These are phyloP conservation scores for Monopterus albus DNA, from an alignment of 2,113 vertebrate species.

Conservation along the genomic window DNA sequence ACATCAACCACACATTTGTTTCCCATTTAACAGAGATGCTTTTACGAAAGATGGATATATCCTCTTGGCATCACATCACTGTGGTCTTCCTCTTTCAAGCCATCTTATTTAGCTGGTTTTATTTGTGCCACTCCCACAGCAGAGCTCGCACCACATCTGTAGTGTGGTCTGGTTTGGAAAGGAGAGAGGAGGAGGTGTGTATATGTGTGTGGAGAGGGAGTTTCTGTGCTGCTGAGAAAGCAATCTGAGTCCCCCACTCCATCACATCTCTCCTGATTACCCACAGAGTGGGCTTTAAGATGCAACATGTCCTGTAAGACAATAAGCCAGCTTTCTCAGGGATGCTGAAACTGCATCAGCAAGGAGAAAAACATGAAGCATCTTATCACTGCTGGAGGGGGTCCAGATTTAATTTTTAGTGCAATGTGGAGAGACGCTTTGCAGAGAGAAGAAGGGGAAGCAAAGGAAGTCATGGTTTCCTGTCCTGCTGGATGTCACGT, in stretches of 20 bases:
- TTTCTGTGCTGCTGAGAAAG: conserved; percentile 5
- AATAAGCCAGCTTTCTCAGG: background rate
- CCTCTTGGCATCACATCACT: conserved; percentile 39
- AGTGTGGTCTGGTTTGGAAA: conserved; percentile 47
- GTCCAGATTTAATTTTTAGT: background rate
- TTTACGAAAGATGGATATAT: conserved; percentile 69
- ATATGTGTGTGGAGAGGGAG: conserved; percentile 9
- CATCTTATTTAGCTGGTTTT: conserved; percentile 42
- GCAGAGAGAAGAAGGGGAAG: background rate
- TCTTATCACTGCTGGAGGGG: conserved; percentile 4
- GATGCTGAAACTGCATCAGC: conserved; percentile 14
- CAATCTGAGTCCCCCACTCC: conserved; percentile 8
- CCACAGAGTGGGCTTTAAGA: background rate
- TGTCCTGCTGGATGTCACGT: background rate
- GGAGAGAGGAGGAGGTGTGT: conserved; percentile 12
- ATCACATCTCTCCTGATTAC: conserved; percentile 22
- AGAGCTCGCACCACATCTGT: conserved; percentile 59
- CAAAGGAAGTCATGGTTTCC: background rate
- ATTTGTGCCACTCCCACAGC: conserved; percentile 18
- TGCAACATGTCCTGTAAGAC: background rate
- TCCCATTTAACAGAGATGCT: conserved; percentile 55
- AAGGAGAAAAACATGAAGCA: background rate
- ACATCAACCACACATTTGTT: conserved; percentile 71
- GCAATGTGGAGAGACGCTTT: background rate
- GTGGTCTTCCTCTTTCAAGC: conserved; percentile 56